These are phyloP conservation scores for Xyrauchen texanus DNA, from an alignment of 2,113 vertebrate species.

Conservation along the genomic window DNA sequence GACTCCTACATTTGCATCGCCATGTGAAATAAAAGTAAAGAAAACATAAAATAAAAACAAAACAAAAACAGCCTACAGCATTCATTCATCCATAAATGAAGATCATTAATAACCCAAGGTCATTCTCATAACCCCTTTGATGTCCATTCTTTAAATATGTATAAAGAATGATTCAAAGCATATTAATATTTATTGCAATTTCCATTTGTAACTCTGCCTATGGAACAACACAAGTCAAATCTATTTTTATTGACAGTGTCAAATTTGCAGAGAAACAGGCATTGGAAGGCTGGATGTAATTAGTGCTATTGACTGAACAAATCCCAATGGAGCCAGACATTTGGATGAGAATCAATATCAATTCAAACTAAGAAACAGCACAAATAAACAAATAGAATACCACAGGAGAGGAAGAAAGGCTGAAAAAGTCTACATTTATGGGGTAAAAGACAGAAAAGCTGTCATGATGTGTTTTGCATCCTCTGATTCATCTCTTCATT, in stretches of 20 bases:
- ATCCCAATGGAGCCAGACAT: slow-evolving; percentile 44
- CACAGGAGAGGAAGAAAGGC: neutral
- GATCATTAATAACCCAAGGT: slow-evolving; percentile 26
- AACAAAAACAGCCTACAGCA: neutral
- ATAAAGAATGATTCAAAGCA: slow-evolving; percentile 10
- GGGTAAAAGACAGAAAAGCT: too few species aligned
- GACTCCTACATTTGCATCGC: neutral
- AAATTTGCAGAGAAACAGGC: slow-evolving; percentile 35
- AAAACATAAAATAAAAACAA: too few species aligned
- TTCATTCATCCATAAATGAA: slow-evolving; percentile 15
- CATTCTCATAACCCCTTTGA: neutral
- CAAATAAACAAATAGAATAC: slow-evolving; percentile 43
- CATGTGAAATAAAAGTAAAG: too few species aligned
- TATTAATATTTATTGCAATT: slow-evolving; percentile 30
- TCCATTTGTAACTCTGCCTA: slow-evolving; percentile 17
- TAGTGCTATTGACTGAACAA: slow-evolving; percentile 50
- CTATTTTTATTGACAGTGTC: slow-evolving; percentile 50
- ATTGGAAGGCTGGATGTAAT: slow-evolving; percentile 26
- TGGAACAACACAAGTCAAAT: slow-evolving; percentile 13
- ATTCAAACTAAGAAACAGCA: slow-evolving; percentile 32
- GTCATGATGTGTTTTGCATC: too few species aligned
- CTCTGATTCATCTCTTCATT: too few species aligned
- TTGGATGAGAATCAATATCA: slow-evolving; percentile 45
- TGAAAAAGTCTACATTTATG: neutral
- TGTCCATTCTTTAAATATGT: neutral